Evolutionary conservation across 2,888 invertebrate genomes (phyloP), one percentile per base, ranked within the genome.

Genomic region (Temnothorax ravouxi): DNA sequence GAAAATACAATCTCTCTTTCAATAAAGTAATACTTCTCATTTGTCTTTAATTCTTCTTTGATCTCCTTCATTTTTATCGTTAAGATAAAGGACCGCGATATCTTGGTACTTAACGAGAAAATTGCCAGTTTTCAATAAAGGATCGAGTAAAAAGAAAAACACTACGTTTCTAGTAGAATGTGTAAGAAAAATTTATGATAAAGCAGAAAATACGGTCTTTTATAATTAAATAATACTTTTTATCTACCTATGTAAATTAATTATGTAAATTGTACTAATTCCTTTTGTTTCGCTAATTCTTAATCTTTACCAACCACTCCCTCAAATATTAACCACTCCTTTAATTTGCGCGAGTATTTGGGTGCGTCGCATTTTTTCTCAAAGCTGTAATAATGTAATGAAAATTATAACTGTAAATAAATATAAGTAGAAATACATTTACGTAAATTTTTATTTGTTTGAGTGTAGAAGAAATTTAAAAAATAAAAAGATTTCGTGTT

Each of bases 281-380:
- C 18, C 3, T 13, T 74, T 61, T 6, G 8, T 34, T 75, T 21
- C 2, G 6, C 11, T n/a, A 62, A 29, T 34, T 34, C 1, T 25
- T 13, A 5, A 59, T 8, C 11, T 38, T 47, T 3, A 67, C 29
- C 29, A 29, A 77, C 5, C 44, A 44, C 15, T 44, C 15, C 34
- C n/a, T 66, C 15, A 11, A 34, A 47, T 54, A 21, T 56, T n/a
- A 69, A 69, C 54, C 77, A 21, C 69, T 56, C 44, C 72, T 56
- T 47, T 41, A 66, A 77, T 77, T 54, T 56, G 29, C 0, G 0
- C 5, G 2, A 56, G 67, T 54, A 44, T 38, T 18, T 67, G 15
- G 15, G 29, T 38, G 18, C 9, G n/a, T 44, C 6, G 0, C 3
- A 52, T 66, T 69, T 21, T 21, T 29, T 4, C 8, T 5, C 2